Evolutionary conservation across 2,888 invertebrate species (phyloP).

Genomic region (Flabesymbios commensalis): DNA sequence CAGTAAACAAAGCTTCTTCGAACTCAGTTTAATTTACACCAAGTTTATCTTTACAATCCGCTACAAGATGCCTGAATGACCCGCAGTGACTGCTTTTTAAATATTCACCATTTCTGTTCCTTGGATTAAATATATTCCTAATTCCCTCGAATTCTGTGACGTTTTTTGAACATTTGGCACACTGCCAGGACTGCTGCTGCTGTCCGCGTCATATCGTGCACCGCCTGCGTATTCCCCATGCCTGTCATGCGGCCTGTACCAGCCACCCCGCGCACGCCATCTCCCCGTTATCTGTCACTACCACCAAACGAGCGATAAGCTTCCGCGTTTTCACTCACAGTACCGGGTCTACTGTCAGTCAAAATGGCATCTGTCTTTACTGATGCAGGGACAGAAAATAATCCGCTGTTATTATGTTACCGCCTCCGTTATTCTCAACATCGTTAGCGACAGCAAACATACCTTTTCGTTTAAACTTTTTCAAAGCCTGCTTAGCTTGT

Average conservation of each 20-base stretch:
- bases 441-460: not conserved
- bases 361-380: not conserved
- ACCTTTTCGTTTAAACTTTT: not conserved
- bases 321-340: no score
- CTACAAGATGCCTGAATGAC: slow-evolving; percentile 24
- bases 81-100: slow-evolving; percentile 27
- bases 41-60: slow-evolving; percentile 31
- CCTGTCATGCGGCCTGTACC: not conserved
- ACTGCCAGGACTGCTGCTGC: not conserved
- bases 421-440: not conserved
- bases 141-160: no score
- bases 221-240: not conserved
- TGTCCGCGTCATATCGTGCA: not conserved
- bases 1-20: no score
- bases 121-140: no score
- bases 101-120: slow-evolving; percentile 16
- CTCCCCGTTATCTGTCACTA: no score
- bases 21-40: slow-evolving; percentile 22
- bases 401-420: not conserved
- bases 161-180: no score
- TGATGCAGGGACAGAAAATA: not conserved
- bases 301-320: no score
- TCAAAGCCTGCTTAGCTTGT: slow-evolving; percentile 27
- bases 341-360: no score
- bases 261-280: not conserved